Evolutionary conservation across 2,797 vertebrate species (phyloP).

Genomic region (Meriones psammophilus): DNA sequence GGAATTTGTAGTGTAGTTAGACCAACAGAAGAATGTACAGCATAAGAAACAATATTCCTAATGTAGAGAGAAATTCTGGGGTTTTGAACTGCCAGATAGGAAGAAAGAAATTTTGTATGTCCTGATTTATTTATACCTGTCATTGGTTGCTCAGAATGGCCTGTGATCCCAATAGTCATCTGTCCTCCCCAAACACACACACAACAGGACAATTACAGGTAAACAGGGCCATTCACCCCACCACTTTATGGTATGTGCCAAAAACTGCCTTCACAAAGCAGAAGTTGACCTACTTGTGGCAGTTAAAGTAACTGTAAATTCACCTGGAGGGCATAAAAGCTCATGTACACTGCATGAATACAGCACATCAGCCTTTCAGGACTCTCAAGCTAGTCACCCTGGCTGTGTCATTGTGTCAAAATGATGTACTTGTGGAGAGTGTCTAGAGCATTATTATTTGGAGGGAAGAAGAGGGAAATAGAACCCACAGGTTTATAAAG

Average conservation of each 20-base stretch:
- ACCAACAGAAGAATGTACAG: rapidly evolving
- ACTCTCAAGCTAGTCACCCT: background rate
- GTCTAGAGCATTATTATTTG: background rate
- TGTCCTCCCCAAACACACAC: background rate
- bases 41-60: background rate
- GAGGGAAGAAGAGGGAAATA: background rate
- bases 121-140: background rate
- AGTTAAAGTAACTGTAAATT: background rate
- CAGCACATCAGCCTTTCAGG: background rate
- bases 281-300: background rate
- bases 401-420: background rate
- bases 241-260: background rate
- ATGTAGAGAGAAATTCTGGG: background rate
- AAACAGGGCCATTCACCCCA: background rate
- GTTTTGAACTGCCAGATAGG: background rate
- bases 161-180: background rate
- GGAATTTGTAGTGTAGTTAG: background rate
- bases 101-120: background rate
- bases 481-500: background rate
- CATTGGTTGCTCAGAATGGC: background rate
- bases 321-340: too few species aligned
- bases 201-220: background rate
- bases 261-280: background rate
- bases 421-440: background rate
- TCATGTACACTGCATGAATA: background rate